Evolutionary conservation across 2,113 vertebrate species (phyloP), one percentile per base, ranked within the genome.

Genomic region (Hydrolagus affinis): DNA sequence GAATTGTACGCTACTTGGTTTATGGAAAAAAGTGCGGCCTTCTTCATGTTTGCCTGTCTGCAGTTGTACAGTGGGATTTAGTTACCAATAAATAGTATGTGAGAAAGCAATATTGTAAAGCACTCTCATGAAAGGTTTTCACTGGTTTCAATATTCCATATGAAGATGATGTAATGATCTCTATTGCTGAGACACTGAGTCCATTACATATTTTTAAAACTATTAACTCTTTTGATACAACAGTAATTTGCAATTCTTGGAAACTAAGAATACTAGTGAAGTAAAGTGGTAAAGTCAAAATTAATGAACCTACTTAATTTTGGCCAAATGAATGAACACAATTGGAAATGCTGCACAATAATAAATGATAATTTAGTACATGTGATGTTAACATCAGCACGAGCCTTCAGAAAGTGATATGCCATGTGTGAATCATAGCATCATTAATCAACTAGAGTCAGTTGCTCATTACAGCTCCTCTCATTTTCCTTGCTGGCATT

Each of bases 401-500:
- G 56, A 60, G 75, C 4, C 75, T 77, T 60, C 56, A 77, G 75
- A 77, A 77, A 77, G 75, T 76, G 19, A 76, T 19, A 57, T 59
- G 21, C 75, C 75, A 77, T 77, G 75, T 77, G 75, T 77, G 44
- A 19, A 59, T 12, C 14, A n/a, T n/a, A n/a, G n/a, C n/a, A 77
- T 77, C 21, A 57, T 4, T 14, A 60, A 59, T 59, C 21, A 60
- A 12, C 25, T 60, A 59, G 11, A 23, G 3, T 77, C 44, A 4
- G 57, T 77, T 75, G 75, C 44, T 23, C 14, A 28, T 15, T n/a
- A n/a, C 60, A 28, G 28, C 59, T 28, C 60, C 10, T 76, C 21
- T 15, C 4, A 64, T 8, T 80, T 17, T 44, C n/a, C 14, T 11
- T 77, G 56, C 11, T 75, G 72, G 30, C 19, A 21, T 15, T 14